Evolutionary conservation across 1,140 invertebrate genomes (phyloP).

Genomic region (Euura saliciscinereae): DNA sequence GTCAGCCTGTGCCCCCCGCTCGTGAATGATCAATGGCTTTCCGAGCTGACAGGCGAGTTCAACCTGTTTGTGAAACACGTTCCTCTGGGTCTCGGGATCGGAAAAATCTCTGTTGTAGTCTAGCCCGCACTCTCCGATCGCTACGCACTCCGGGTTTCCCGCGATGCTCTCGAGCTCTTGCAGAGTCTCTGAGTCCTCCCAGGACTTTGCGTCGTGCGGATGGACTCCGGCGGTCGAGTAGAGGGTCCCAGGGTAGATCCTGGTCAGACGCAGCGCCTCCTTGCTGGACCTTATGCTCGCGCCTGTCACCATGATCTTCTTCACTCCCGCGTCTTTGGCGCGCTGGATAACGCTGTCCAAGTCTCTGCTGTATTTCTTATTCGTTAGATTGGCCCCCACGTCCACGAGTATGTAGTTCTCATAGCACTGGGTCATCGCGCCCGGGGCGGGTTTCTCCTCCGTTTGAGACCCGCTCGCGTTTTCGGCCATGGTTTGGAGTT

Average conservation of each 20-base stretch:
- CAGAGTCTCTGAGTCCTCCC: constrained; percentile 78
- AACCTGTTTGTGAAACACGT: constrained; percentile 90
- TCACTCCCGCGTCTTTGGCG: constrained; percentile 91
- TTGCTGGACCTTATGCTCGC: constrained; percentile 88
- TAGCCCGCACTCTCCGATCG: constrained; percentile 91
- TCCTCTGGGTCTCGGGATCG: constrained; percentile 82
- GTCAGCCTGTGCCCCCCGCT: constrained; percentile 87
- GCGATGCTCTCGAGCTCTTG: constrained; percentile 75
- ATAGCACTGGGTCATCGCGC: constrained; percentile 67
- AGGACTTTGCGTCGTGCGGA: constrained; percentile 94
- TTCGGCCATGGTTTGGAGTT: constrained; percentile 44
- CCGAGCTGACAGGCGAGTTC: constrained; percentile 84
- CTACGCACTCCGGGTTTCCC: constrained; percentile 86
- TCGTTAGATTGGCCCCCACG: constrained; percentile 93
- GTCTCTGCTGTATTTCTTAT: constrained; percentile 93
- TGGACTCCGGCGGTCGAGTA: constrained; percentile 95
- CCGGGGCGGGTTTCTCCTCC: constrained; percentile 37
- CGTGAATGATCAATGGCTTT: constrained; percentile 91
- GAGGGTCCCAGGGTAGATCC: constrained; percentile 86
- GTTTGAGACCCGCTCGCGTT: constrained; percentile 39
- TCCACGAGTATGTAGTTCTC: constrained; percentile 92
- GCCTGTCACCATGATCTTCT: constrained; percentile 94
- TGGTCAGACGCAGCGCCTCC: constrained; percentile 85
- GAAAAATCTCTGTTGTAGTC: constrained; percentile 96
- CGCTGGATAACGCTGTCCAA: constrained; percentile 90